These are phyloP conservation scores for Drosophila asahinai DNA, from an alignment of 1,140 invertebrate species.

Conservation along the genomic window DNA sequence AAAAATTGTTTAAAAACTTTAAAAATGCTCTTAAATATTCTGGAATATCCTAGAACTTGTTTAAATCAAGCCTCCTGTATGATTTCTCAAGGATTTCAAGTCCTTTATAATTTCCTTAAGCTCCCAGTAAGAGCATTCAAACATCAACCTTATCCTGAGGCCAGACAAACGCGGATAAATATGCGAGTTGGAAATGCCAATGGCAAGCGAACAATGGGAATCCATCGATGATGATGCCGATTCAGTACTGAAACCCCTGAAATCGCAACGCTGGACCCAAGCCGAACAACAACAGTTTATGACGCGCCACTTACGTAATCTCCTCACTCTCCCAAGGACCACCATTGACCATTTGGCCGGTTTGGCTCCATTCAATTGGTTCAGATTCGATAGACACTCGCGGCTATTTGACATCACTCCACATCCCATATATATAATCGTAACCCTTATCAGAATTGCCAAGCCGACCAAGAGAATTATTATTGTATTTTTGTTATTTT, in stretches of 20 bases:
- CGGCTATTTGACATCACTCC: conserved; percentile 40
- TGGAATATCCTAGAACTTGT: not conserved
- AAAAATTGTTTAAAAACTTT: not conserved
- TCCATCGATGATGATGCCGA: conserved; percentile 13
- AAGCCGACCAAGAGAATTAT: conserved; percentile 56
- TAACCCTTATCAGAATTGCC: conserved; percentile 28
- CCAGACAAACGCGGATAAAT: conserved; percentile 14
- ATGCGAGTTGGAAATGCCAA: conserved; percentile 29
- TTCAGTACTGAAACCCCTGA: not conserved
- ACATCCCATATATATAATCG: conserved; percentile 4
- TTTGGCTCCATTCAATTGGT: conserved; percentile 42
- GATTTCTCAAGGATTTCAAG: no score
- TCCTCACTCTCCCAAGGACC: conserved; percentile 1
- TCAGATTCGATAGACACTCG: conserved; percentile 48
- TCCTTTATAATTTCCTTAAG: not conserved
- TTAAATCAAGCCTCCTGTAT: not conserved
- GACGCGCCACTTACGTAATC: conserved; percentile 77
- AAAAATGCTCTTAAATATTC: no score
- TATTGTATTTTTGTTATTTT: conserved; percentile 57
- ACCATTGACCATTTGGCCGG: conserved; percentile 55
- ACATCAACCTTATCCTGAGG: not conserved
- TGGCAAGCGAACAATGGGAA: conserved; percentile 34
- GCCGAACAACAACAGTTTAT: conserved; percentile 59
- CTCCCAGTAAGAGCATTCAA: not conserved
- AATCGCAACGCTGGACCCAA: not conserved